Base-by-base conservation (phyloP, 1,140 invertebrate genomes). In the Callitettix versicolor region DNA sequence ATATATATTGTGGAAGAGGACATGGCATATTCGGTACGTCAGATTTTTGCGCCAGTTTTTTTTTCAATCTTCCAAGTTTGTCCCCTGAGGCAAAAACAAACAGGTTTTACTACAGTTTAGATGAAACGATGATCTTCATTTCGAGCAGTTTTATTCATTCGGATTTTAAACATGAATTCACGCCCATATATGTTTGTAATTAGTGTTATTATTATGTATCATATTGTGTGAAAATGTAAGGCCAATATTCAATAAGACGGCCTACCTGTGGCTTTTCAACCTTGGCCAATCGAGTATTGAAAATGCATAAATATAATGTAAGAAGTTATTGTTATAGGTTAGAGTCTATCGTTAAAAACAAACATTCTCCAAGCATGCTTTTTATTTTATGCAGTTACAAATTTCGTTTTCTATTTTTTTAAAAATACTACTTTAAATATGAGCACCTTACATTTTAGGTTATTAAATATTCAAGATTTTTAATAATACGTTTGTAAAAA, bases 31-130 rank as follows among this genome's bases (percentile, higher is more conserved):
- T 53, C 51, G 51, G 54, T 49, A 55, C 46, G 54, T 55, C 54
- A 49, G 54, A 55, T 33, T 41, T 55, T 55, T 38, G 54, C 54
- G 54, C 54, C 46, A 48, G 54, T 55, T 55, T 55, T 55, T 30
- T 30, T 55, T 49, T 49, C 44, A 40, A 40, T 48, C 43, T 24
- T 34, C 48, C 48, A 51, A 36, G 54, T 40, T 55, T 55, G 54
- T 46, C 46, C 54, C 54, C 43, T 18, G 44, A 47, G 54, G 54
- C 54, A 49, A 55, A 55, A 55, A 47, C 54, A 55, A 55, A 55
- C 54, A 49, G 54, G 54, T 55, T 55, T 55, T 55, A 55, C 43
- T 34, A 41, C 22, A 40, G 22, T 48, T 55, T 55, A 30, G 36
- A 26, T 53, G 36, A 42, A 44, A 20, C 42, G 42, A 51, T 51